These are phyloP conservation scores for Micronycteris hirsuta DNA, from an alignment of 2,113 vertebrate species.

Conservation along the genomic window DNA sequence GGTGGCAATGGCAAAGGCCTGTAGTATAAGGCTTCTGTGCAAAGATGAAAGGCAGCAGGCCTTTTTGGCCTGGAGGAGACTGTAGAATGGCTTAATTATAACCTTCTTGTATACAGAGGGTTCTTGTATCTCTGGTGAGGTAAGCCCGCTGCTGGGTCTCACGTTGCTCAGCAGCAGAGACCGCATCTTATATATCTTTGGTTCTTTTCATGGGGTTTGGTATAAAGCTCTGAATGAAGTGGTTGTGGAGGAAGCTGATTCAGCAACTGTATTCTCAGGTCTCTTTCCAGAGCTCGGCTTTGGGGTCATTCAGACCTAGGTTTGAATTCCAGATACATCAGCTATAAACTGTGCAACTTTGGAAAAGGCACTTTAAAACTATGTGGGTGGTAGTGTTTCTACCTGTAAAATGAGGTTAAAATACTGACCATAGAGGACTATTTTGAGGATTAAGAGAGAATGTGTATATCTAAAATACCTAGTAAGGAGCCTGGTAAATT, in stretches of 20 bases:
- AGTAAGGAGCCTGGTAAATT: background rate
- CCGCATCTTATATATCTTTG: background rate
- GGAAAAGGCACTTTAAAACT: background rate
- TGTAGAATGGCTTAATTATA: conserved; percentile 7
- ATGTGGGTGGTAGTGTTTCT: background rate
- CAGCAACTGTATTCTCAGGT: background rate
- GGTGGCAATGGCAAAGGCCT: background rate
- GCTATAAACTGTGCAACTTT: background rate
- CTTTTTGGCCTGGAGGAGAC: background rate
- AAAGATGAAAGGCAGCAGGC: conserved; percentile 24
- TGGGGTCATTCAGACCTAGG: background rate
- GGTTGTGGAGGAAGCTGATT: background rate
- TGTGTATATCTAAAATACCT: background rate
- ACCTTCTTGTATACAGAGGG: background rate
- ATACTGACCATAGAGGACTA: background rate
- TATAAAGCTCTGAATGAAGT: conserved; percentile 1
- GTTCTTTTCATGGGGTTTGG: background rate
- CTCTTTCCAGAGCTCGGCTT: background rate
- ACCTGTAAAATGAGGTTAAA: background rate
- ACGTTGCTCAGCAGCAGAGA: background rate
- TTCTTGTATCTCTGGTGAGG: background rate
- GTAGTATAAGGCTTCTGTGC: background rate
- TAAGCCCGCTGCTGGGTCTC: background rate
- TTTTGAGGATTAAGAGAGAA: background rate
- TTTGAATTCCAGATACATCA: background rate